phyloP scores from a whole-genome alignment of 1,140 invertebrate species.

The Solenopsis invicta region DNA sequence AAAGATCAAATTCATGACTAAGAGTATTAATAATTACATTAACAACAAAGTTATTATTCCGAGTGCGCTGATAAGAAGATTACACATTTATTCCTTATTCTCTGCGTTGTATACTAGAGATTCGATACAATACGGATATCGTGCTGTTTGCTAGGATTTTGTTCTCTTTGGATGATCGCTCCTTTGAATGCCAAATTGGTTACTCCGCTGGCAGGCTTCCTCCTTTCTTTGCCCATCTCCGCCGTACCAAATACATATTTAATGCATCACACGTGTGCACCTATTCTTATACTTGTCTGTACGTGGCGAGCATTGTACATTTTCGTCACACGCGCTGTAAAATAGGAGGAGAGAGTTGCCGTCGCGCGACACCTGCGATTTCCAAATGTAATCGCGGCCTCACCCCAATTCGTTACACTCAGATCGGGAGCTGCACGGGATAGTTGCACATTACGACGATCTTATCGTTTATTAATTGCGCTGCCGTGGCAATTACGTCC shows the following conservation, averaged over 20 bases:
- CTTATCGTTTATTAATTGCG: slow-evolving; percentile 30
- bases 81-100: slow-evolving; percentile 14
- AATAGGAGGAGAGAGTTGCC: background rate
- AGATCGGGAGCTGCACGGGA: too few species aligned
- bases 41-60: background rate
- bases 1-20: background rate
- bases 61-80: background rate
- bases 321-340: slow-evolving; percentile 31
- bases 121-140: slow-evolving; percentile 68
- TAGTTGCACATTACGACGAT: background rate
- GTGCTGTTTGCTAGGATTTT: slow-evolving; percentile 75
- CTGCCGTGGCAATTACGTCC: slow-evolving; percentile 8
- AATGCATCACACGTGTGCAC: slow-evolving; percentile 63
- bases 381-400: background rate
- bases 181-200: slow-evolving; percentile 74
- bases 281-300: slow-evolving; percentile 47
- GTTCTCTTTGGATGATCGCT: slow-evolving; percentile 71
- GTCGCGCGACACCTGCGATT: slow-evolving; percentile 25
- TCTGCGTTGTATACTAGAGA: slow-evolving; percentile 19
- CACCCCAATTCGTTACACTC: background rate
- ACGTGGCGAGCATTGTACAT: slow-evolving; percentile 53
- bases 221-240: background rate
- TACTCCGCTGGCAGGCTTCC: slow-evolving; percentile 13
- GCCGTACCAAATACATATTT: slow-evolving; percentile 68
- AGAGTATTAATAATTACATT: slow-evolving; percentile 26